Conservation (phyloP, 1,140 invertebrate species). For the Cherax quadricarinatus region DNA sequence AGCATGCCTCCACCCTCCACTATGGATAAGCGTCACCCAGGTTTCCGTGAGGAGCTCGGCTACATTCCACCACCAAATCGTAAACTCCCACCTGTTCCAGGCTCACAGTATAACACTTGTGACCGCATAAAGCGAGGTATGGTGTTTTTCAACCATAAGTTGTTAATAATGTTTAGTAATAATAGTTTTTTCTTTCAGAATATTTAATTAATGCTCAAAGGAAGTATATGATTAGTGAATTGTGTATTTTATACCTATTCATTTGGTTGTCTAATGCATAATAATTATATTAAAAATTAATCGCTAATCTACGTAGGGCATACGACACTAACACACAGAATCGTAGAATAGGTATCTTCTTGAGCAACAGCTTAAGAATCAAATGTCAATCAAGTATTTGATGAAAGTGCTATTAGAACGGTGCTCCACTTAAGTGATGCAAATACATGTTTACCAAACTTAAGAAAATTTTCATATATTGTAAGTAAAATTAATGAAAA, state of each 20-base stretch:
- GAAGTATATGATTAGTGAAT: background rate
- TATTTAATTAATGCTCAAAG: background rate
- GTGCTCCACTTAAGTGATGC: constrained; percentile 20
- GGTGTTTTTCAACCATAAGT: background rate
- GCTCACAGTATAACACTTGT: constrained; percentile 92
- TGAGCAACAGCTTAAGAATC: background rate
- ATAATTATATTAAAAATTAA: too few species aligned
- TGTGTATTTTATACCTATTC: constrained; percentile 1
- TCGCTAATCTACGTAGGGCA: too few species aligned
- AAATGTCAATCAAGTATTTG: constrained; percentile 47
- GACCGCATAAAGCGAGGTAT: constrained; percentile 86
- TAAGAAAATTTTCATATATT: constrained; percentile 46
- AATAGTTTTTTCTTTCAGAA: constrained; percentile 8
- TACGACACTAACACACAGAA: background rate
- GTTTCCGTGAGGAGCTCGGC: constrained; percentile 85
- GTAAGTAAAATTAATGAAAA: constrained; percentile 48
- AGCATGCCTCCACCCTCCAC: constrained; percentile 80
- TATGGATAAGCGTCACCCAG: constrained; percentile 85
- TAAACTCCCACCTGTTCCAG: constrained; percentile 92
- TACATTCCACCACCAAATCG: constrained; percentile 95
- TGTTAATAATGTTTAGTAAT: background rate
- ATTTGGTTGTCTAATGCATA: background rate
- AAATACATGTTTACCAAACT: background rate
- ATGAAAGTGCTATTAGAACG: constrained; percentile 1
- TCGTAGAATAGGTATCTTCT: background rate